Base-by-base conservation (phyloP, 2,113 vertebrate genomes). In the Scytalopus superciliaris region DNA sequence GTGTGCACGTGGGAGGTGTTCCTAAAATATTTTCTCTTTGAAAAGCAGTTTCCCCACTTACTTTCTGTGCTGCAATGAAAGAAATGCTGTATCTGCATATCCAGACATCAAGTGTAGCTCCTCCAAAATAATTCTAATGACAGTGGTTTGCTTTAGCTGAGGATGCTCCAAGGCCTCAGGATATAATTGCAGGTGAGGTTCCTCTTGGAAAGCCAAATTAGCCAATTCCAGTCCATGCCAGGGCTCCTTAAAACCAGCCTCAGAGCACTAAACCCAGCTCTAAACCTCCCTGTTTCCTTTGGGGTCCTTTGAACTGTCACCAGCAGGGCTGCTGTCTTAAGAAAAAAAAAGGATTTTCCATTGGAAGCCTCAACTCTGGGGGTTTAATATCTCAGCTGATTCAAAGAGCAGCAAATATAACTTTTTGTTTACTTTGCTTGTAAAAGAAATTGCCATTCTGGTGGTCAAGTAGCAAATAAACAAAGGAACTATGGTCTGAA, bases 271-370 rank as follows among this genome's bases (percentile, higher is more conserved):
- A 84, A 47, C 60, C 66, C 94, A 89, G 56, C 24, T 44, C 77
- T 59, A 39, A 74, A 64, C 22, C 44, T 55, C 80, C 45, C 81
- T 95, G 70, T 76, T 92, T 79, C 93, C 90, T 76, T 74, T 94
- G 91, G 67, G 91, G 42, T 33, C 35, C 84, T 74, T 70, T 57
- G 33, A 93, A 73, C 49, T 0, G 28, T 84, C 70, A n/a, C 70
- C 91, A 95, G 9, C 6, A 53, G 62, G 70, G 89, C 84, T 91
- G 81, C 78, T 87, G 78, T 40, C 12, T 66, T 10, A 28, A 59
- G 23, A 83, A 52, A 85, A 93, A 95, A 90, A 12, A 7, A n/a
- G n/a, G 89, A 55, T 87, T 96, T 97, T 97, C 87, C 94, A 63
- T 62, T 80, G 55, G 59, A 79, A 85, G 57, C 6, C 50, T 55